phyloP scores from a whole-genome alignment of 2,113 vertebrate genomes.

The Myotis yumanensis region DNA sequence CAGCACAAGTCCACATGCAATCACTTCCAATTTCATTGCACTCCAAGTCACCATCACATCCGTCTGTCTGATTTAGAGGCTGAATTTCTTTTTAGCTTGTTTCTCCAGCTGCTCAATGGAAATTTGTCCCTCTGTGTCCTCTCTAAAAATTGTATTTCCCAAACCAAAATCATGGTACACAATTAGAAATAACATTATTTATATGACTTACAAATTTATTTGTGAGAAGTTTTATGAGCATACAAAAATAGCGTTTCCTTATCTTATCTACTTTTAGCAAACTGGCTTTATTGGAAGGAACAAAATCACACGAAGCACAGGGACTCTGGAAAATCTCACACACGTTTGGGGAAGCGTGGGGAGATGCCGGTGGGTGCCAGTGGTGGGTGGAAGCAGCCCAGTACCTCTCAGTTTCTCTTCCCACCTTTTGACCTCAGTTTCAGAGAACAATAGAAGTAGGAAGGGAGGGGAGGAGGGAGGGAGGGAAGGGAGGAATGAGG shows the following conservation, averaged over 20 bases:
- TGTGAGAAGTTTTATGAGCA: conserved; percentile 60
- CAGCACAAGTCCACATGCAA: fast-evolving
- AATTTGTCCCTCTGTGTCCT: conserved; percentile 40
- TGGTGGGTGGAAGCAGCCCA: not conserved
- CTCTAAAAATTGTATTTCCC: conserved; percentile 46
- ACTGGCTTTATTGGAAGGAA: not conserved
- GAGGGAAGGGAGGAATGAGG: fast-evolving
- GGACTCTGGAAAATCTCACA: not conserved
- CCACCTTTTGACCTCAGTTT: not conserved
- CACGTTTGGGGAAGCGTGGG: not conserved
- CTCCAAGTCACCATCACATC: not conserved
- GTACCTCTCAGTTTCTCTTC: not conserved
- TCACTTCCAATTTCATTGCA: not conserved
- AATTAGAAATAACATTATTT: conserved; percentile 69
- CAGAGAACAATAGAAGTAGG: not conserved
- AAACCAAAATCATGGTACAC: not conserved
- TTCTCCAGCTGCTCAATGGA: conserved; percentile 57
- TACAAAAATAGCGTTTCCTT: not conserved
- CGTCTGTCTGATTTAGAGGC: not conserved
- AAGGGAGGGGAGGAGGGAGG: fast-evolving
- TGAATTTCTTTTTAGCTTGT: not conserved
- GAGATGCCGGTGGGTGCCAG: not conserved
- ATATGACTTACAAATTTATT: conserved; percentile 54
- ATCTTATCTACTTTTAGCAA: not conserved
- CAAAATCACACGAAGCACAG: not conserved